Conservation (phyloP, 2,888 invertebrate species). For the Thymelicus sylvestris region DNA sequence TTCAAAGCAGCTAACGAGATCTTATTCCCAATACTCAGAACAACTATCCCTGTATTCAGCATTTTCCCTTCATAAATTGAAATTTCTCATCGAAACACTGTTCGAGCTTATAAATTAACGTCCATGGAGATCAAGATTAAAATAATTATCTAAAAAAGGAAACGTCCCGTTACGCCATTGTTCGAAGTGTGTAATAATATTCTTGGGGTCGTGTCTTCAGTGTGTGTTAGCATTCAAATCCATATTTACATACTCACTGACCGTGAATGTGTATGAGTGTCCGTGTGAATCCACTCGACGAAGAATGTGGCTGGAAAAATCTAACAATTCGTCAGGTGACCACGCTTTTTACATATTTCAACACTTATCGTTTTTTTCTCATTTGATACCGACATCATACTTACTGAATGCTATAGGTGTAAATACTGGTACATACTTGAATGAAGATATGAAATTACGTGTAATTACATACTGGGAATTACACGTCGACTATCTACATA, state of each 20-base stretch:
- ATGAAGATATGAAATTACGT: no score
- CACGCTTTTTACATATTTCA: conserved; percentile 48
- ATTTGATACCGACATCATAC: neutral
- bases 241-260: conserved; percentile 79
- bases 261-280: conserved; percentile 75
- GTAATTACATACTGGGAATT: no score
- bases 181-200: conserved; percentile 42
- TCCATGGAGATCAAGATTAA: conserved; percentile 39
- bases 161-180: conserved; percentile 52
- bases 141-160: conserved; percentile 46
- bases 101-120: conserved; percentile 36
- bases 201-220: conserved; percentile 44
- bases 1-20: no score
- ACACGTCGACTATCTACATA: no score
- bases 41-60: neutral
- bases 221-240: conserved; percentile 63
- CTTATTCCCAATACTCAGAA: neutral
- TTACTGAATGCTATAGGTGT: neutral
- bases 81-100: conserved; percentile 33
- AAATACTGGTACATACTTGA: no score
- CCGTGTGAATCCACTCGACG: conserved; percentile 75
- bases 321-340: conserved; percentile 60
- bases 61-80: conserved; percentile 38
- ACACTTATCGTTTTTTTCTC: neutral
- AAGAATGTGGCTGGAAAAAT: conserved; percentile 74